Evolutionary conservation across 2,888 invertebrate species (phyloP).

Genomic region (Amphipoea lucens): DNA sequence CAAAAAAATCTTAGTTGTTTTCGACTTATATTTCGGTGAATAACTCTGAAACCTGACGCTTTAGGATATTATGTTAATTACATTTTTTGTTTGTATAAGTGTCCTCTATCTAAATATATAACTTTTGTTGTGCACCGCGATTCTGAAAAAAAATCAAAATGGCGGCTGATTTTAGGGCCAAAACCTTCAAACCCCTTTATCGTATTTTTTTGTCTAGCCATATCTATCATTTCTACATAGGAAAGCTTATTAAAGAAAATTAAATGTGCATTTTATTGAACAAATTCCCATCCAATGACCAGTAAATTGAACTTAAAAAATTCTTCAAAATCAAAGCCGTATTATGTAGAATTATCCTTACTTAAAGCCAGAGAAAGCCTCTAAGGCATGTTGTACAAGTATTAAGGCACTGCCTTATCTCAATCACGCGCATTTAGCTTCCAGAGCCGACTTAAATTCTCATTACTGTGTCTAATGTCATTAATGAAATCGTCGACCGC

Average conservation of each 20-base stretch:
- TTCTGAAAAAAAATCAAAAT: too few species aligned
- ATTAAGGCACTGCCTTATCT: constrained; percentile 61
- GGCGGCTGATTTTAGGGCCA: too few species aligned
- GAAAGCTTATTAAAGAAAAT: constrained; percentile 7
- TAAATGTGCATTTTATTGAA: constrained; percentile 8
- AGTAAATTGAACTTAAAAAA: constrained; percentile 38
- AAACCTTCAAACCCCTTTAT: too few species aligned
- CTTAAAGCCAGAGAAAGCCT: constrained; percentile 41
- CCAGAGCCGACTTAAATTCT: constrained; percentile 76
- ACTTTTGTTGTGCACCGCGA: too few species aligned
- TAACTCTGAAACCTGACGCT: too few species aligned
- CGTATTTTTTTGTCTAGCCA: not conserved
- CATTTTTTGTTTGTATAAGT: too few species aligned
- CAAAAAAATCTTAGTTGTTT: too few species aligned
- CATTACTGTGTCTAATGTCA: constrained; percentile 85
- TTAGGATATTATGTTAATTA: too few species aligned
- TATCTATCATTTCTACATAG: not conserved
- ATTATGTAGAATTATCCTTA: constrained; percentile 48
- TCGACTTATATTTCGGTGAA: too few species aligned
- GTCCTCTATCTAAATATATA: too few species aligned
- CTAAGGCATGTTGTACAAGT: constrained; percentile 58
- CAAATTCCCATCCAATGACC: constrained; percentile 16
- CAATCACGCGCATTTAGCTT: constrained; percentile 65
- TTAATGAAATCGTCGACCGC: constrained; percentile 85
- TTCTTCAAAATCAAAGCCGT: constrained; percentile 44